phyloP scores from a whole-genome alignment of 2,888 invertebrate genomes.

The Epinotia ramella region DNA sequence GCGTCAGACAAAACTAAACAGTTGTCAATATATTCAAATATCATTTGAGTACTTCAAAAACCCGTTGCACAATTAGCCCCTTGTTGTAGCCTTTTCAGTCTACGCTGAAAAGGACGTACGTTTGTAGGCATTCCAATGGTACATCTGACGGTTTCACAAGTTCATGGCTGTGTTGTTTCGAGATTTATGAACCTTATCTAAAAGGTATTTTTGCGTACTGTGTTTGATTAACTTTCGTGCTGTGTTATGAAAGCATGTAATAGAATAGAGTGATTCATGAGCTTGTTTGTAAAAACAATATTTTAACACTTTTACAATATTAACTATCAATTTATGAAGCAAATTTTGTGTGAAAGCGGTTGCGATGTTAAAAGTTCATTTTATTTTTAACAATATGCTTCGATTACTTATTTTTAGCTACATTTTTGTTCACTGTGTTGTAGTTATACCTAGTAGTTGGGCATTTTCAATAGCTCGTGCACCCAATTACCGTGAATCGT shows the following conservation, averaged over 20 bases:
- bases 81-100: neutral
- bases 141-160: conserved; percentile 10
- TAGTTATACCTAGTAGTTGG: neutral
- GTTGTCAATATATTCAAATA: neutral
- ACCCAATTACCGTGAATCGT: too few relatives aligned
- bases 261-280: conserved; percentile 23
- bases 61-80: neutral
- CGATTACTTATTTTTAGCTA: neutral
- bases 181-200: conserved; percentile 39
- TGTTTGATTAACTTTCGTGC: conserved; percentile 30
- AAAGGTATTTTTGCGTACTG: conserved; percentile 32
- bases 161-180: conserved; percentile 26
- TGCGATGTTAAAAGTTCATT: too few relatives aligned
- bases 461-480: too few relatives aligned
- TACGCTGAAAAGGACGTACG: neutral
- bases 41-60: neutral
- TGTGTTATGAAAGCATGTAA: conserved; percentile 19
- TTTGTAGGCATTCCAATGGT: neutral
- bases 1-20: too few relatives aligned
- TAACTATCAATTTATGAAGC: neutral
- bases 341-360: neutral
- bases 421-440: neutral
- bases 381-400: too few relatives aligned
- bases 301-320: neutral
- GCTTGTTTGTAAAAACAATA: conserved; percentile 12